Base-by-base conservation (phyloP, 2,113 vertebrate species). In the Rhadina sibilatrix region DNA sequence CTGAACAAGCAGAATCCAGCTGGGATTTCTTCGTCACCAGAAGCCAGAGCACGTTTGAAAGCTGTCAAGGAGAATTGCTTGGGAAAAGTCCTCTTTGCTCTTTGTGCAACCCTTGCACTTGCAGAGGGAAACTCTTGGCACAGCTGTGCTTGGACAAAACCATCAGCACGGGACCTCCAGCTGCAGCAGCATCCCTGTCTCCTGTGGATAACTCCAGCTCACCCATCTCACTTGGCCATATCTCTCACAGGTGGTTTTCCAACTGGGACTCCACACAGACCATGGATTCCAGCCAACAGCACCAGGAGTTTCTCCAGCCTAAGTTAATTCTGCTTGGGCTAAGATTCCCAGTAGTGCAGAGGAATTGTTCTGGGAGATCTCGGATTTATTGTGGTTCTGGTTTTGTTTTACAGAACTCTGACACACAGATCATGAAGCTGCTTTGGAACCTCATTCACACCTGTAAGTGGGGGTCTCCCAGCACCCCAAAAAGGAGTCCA, bases 121-220 rank as follows among this genome's bases (percentile, higher is more conserved):
- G 91, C 87, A 60, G 57, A 33, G 63, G 28, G 68, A 71, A 75
- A 12, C 66, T 85, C 46, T 57, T 61, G 57, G 81, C 87, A 15
- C 1, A 6, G 72, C 46, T 81, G 54, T 37, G 54, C 60, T 87
- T 5, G 11, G 82, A 42, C 5, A 27, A 24, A 37, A n/a, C 19
- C 0, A 1, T 31, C 6, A 0, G 40, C 7, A 1, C 0, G 0
- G 27, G 27, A 57, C 74, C 7, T 8, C 20, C 21, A 44, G 87
- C 77, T 76, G 61, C 87, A 40, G 84, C 65, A n/a, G 64, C 52
- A 24, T 59, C 56, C 30, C 72, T 7, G 7, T 40, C n/a, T 74
- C 77, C 59, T 78, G 2, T 50, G 76, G 60, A 14, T 17, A 31
- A 22, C 25, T 17, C 61, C 83, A 59, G 79, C 78, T 88, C 89